These are phyloP conservation scores for Limenitis camilla DNA, from an alignment of 2,888 invertebrate genomes.

Conservation along the genomic window DNA sequence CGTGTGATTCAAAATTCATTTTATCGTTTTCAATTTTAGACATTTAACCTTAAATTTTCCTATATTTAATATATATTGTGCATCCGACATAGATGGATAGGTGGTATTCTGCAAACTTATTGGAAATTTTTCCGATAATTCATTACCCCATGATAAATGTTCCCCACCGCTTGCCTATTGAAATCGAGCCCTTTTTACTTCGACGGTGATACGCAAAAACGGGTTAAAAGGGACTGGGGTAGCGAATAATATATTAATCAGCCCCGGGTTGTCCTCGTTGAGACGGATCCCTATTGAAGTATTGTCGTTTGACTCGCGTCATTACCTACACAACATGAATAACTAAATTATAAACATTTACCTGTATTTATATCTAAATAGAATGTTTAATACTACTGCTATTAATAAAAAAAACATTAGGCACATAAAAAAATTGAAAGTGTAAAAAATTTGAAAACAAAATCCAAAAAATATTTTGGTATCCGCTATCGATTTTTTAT, in stretches of 20 bases:
- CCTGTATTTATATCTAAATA: not conserved
- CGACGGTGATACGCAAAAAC: slow-evolving; percentile 70
- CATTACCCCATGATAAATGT: slow-evolving; percentile 72
- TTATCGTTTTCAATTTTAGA: not conserved
- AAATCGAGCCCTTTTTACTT: slow-evolving; percentile 68
- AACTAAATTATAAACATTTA: not conserved
- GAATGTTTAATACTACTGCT: not conserved
- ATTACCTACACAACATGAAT: slow-evolving; percentile 22
- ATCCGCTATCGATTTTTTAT: too few species aligned
- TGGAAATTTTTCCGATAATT: slow-evolving; percentile 63
- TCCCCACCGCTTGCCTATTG: slow-evolving; percentile 57
- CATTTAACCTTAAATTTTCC: not conserved
- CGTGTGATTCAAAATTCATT: too few species aligned
- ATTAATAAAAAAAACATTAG: not conserved
- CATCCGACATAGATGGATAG: slow-evolving; percentile 20
- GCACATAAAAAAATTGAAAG: too few species aligned
- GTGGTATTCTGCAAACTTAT: slow-evolving; percentile 43
- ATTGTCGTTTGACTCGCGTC: slow-evolving; percentile 25
- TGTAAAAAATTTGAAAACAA: too few species aligned
- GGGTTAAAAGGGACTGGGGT: slow-evolving; percentile 58
- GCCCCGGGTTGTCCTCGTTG: slow-evolving; percentile 53
- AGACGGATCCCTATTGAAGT: slow-evolving; percentile 46
- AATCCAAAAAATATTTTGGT: too few species aligned
- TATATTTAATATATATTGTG: slow-evolving; percentile 4
- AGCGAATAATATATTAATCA: slow-evolving; percentile 67